phyloP scores from a whole-genome alignment of 2,797 vertebrate genomes.

The Enteromius argenteus region DNA sequence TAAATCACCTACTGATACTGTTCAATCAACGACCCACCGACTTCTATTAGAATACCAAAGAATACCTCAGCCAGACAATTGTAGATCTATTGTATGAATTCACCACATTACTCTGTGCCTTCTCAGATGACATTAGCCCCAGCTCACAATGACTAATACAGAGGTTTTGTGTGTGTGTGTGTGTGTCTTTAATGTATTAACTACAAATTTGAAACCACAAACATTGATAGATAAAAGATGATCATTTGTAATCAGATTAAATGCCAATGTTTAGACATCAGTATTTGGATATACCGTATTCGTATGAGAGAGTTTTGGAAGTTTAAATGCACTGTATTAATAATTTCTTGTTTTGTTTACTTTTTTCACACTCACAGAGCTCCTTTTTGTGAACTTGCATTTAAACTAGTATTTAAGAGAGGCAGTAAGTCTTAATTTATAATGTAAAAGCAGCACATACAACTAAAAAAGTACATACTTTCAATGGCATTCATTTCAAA shows the following conservation, averaged over 20 bases:
- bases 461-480: slow-evolving; percentile 12
- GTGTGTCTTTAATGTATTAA: slow-evolving; percentile 3
- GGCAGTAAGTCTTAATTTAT: background rate
- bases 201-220: background rate
- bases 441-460: slow-evolving; percentile 26
- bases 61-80: slow-evolving; percentile 75
- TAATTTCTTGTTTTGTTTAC: background rate
- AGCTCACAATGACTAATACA: slow-evolving; percentile 13
- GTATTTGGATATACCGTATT: background rate
- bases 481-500: background rate
- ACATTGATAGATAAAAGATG: background rate
- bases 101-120: slow-evolving; percentile 4
- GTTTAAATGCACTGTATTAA: slow-evolving; percentile 42
- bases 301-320: background rate
- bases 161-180: background rate
- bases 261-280: background rate
- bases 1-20: slow-evolving; percentile 69
- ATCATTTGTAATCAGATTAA: slow-evolving; percentile 15
- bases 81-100: slow-evolving; percentile 28
- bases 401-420: slow-evolving; percentile 4
- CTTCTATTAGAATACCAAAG: slow-evolving; percentile 71
- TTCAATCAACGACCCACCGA: slow-evolving; percentile 63
- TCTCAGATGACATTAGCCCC: slow-evolving; percentile 2
- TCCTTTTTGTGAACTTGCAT: slow-evolving; percentile 1
- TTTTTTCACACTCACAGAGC: background rate